Conservation (phyloP, 2,888 invertebrate species). For the Drosophila dives region DNA sequence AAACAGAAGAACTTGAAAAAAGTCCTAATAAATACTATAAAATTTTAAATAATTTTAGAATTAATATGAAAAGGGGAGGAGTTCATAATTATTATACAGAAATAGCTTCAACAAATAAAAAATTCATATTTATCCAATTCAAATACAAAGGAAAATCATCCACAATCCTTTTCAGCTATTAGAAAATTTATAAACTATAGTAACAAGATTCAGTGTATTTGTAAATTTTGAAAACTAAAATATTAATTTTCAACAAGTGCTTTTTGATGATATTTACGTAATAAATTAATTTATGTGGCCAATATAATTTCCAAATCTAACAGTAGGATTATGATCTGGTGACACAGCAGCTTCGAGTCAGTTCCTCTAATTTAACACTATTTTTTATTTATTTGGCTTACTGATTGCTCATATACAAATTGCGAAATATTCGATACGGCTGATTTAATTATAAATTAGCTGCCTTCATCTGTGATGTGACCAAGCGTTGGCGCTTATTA, state of each 20-base stretch:
- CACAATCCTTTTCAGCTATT: not conserved
- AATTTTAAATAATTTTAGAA: not conserved
- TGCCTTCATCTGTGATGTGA: slow-evolving; percentile 56
- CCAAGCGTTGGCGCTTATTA: slow-evolving; percentile 46
- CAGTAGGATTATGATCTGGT: not conserved
- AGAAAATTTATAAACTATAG: not conserved
- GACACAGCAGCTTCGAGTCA: not conserved
- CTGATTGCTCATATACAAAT: slow-evolving; percentile 45
- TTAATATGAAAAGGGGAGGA: not conserved
- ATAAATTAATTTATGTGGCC: not conserved
- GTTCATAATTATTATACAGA: not conserved
- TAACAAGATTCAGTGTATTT: not conserved
- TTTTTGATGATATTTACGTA: not conserved
- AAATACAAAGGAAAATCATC: not conserved
- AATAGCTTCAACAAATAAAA: not conserved
- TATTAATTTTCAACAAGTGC: not conserved
- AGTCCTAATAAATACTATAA: not conserved
- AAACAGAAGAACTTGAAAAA: not conserved
- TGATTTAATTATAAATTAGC: slow-evolving; percentile 58
- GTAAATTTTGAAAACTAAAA: not conserved
- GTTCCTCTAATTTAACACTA: not conserved
- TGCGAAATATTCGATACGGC: slow-evolving; percentile 54
- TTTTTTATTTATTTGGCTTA: slow-evolving; percentile 5
- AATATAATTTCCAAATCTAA: not conserved
- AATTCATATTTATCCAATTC: not conserved